Evolutionary conservation across 2,113 vertebrate species (phyloP), one percentile per base, ranked within the genome.

Genomic region (Kryptolebias marmoratus): DNA sequence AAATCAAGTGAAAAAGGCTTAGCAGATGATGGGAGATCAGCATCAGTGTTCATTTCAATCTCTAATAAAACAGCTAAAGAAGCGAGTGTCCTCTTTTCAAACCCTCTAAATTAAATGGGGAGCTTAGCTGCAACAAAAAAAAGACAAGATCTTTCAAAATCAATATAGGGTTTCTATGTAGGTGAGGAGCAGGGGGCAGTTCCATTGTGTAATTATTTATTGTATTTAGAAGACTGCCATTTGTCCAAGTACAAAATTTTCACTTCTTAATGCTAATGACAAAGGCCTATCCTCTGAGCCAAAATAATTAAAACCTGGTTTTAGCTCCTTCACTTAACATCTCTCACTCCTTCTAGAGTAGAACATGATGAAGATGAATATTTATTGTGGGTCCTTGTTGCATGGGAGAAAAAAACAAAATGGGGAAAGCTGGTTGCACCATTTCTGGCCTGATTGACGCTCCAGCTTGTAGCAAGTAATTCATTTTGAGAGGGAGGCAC

Each of bases 401-500:
- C 62, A 42, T 28, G 47, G 68, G 64, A 55, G 47, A 32, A 50
- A 62, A 73, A 80, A 84, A 73, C 62, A 81, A 83, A 75, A 71
- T 64, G 36, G 50, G 52, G 68, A 71, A 76, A 79, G 80, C 75
- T 69, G 81, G 68, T 72, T 69, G 79, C 60, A 15, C 76, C 81
- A 75, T 86, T 90, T 76, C 58, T 69, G 71, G 53, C 57, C 80
- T 84, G 86, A 91, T 73, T 84, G 80, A 91, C 85, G 60, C 66
- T 59, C 32, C 47, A 31, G 80, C 83, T 82, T 59, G 71, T 73
- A 79, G 87, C 67, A 8, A 73, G 75, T 91, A 87, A 90, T 91
- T 91, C 85, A 92, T 91, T 88, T 68, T 81, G 85, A 85, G 81
- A 78, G 79, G 79, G 83, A 85, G 73, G 82, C 81, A 81, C 74